These are phyloP conservation scores for Neopipo cinnamomea DNA, from an alignment of 2,113 vertebrate species.

Conservation along the genomic window DNA sequence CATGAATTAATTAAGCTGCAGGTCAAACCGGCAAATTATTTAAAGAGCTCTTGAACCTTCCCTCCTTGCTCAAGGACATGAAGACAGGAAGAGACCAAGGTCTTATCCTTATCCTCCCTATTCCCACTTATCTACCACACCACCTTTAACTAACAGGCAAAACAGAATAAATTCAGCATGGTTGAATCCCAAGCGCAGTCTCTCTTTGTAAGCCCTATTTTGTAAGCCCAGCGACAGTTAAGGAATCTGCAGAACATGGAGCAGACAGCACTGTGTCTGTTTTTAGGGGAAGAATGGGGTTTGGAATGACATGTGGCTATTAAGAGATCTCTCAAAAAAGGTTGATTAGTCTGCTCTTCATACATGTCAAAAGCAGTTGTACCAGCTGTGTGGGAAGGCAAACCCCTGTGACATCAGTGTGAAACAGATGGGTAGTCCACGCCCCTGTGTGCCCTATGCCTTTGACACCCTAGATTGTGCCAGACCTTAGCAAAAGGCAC, in stretches of 20 bases:
- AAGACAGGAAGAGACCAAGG: background rate
- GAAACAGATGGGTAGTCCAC: background rate
- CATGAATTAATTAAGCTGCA: constrained; percentile 20
- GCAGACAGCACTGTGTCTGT: background rate
- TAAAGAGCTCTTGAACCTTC: background rate
- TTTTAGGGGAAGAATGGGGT: background rate
- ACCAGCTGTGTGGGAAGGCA: background rate
- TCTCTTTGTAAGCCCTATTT: background rate
- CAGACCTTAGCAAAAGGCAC: background rate
- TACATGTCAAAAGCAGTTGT: background rate
- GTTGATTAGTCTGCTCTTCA: background rate
- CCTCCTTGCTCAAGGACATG: background rate
- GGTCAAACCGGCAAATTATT: background rate
- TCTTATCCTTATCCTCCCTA: background rate
- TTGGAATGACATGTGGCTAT: background rate
- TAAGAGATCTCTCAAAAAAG: background rate
- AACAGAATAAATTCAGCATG: background rate
- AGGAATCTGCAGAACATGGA: background rate
- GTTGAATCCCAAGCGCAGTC: background rate
- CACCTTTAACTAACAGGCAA: background rate
- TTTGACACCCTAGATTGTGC: background rate
- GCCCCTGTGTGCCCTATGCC: background rate
- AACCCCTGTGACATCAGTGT: background rate
- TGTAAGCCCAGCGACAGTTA: background rate
- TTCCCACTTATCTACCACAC: background rate